phyloP scores from a whole-genome alignment of 2,113 vertebrate species.

The Dendropsophus ebraccatus region DNA sequence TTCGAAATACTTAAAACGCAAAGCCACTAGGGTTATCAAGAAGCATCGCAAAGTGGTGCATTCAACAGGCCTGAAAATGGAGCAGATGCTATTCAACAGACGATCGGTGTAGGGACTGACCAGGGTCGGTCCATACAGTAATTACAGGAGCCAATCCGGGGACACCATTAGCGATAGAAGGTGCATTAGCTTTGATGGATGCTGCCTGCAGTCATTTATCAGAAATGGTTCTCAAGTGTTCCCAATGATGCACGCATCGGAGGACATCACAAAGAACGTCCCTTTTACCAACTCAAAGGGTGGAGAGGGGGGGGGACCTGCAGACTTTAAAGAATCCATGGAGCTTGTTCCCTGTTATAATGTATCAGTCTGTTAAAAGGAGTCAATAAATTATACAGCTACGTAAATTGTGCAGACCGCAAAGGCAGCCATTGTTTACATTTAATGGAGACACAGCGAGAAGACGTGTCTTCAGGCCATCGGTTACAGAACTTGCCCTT shows the following conservation, averaged over 20 bases:
- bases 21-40: not conserved
- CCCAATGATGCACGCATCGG: slow-evolving; percentile 24
- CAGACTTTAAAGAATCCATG: not conserved
- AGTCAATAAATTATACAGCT: slow-evolving; percentile 30
- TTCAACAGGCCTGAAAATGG: not conserved
- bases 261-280: slow-evolving; percentile 21
- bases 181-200: slow-evolving; percentile 54
- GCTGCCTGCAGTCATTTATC: slow-evolving; percentile 50
- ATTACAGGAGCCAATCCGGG: slow-evolving; percentile 42
- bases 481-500: slow-evolving; percentile 13
- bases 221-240: slow-evolving; percentile 57
- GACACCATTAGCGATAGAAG: slow-evolving; percentile 11
- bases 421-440: slow-evolving; percentile 27
- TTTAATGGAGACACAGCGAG: slow-evolving; percentile 19
- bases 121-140: slow-evolving; percentile 64
- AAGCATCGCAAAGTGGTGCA: not conserved
- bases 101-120: slow-evolving; percentile 73
- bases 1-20: no score
- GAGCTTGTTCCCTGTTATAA: not conserved
- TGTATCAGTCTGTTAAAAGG: slow-evolving; percentile 33
- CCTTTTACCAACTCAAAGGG: slow-evolving; percentile 34
- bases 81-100: not conserved
- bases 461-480: slow-evolving; percentile 9
- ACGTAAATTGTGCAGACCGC: slow-evolving; percentile 25
- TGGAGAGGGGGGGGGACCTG: not conserved